Percentiles rank a stretch among this genome's conserved stretches.
Evolutionary conservation across 1,140 invertebrate genomes (phyloP).

Genomic region (Solenopsis invicta): DNA sequence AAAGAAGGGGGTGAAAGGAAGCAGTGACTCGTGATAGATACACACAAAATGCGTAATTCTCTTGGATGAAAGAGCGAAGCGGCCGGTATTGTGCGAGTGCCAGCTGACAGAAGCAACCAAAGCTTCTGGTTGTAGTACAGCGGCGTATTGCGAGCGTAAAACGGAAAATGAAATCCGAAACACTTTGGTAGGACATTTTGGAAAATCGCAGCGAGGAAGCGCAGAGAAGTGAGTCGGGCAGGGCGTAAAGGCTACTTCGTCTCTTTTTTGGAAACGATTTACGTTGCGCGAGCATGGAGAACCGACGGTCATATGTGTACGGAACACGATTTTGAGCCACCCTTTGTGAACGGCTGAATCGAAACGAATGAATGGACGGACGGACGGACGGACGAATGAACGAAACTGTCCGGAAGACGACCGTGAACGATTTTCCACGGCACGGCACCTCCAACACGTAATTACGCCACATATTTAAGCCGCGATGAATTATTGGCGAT

Average conservation of each 20-base stretch:
- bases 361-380: slow-evolving; percentile 12
- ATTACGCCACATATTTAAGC: slow-evolving; percentile 59
- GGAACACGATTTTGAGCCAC: not conserved
- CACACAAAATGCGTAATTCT: slow-evolving; percentile 71
- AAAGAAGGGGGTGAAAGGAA: slow-evolving; percentile 56
- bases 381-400: not conserved
- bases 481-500: slow-evolving; percentile 69
- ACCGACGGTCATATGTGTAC: slow-evolving; percentile 33
- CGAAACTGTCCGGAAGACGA: slow-evolving; percentile 30
- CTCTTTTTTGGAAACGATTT: slow-evolving; percentile 23
- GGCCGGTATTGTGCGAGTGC: slow-evolving; percentile 69
- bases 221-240: slow-evolving; percentile 42
- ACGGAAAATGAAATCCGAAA: slow-evolving; percentile 72
- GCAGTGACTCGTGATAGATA: slow-evolving; percentile 62
- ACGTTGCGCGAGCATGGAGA: slow-evolving; percentile 15
- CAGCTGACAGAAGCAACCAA: slow-evolving; percentile 74
- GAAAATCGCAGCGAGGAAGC: slow-evolving; percentile 6
- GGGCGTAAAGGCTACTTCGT: slow-evolving; percentile 46
- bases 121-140: slow-evolving; percentile 67
- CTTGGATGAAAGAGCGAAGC: slow-evolving; percentile 70
- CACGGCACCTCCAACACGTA: slow-evolving; percentile 34
- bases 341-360: slow-evolving; percentile 39
- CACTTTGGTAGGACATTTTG: slow-evolving; percentile 48
- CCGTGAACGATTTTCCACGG: not conserved
- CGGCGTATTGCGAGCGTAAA: slow-evolving; percentile 64